These are phyloP conservation scores for Formica exsecta DNA, from an alignment of 1,140 invertebrate species.

Conservation along the genomic window DNA sequence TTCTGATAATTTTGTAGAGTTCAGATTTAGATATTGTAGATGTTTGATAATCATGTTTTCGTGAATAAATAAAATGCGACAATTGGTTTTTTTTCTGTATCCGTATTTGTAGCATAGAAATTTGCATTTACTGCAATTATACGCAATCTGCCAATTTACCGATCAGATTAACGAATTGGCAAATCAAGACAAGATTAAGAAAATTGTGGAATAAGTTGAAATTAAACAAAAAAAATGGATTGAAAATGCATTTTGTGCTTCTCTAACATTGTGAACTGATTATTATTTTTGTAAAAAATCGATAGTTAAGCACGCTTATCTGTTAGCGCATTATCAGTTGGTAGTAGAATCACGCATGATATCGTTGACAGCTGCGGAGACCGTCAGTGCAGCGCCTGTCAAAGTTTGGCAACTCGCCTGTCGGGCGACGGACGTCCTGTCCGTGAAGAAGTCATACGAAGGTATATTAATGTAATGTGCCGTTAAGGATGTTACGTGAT, in stretches of 20 bases:
- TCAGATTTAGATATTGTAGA: conserved; percentile 11
- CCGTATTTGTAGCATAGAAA: background rate
- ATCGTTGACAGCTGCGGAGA: conserved; percentile 85
- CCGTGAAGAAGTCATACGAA: conserved; percentile 84
- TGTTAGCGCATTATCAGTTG: conserved; percentile 67
- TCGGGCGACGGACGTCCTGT: conserved; percentile 84
- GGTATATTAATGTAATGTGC: conserved; percentile 80
- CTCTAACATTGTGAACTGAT: background rate
- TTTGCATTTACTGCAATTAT: background rate
- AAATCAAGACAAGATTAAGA: background rate
- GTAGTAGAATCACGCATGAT: conserved; percentile 83
- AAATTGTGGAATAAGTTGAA: background rate
- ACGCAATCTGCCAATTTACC: background rate
- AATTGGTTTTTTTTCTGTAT: background rate
- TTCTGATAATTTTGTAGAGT: conserved; percentile 11
- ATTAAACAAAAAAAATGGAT: background rate
- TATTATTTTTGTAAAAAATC: conserved; percentile 22
- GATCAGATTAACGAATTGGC: background rate
- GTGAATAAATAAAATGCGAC: background rate
- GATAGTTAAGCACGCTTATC: conserved; percentile 42
- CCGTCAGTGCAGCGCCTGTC: conserved; percentile 85
- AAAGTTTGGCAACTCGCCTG: conserved; percentile 84
- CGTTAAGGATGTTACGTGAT: conserved; percentile 20
- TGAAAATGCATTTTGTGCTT: background rate
- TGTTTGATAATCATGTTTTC: conserved; percentile 1